These are phyloP conservation scores for Cyclina sinensis DNA, from an alignment of 1,140 invertebrate species.

Conservation along the genomic window DNA sequence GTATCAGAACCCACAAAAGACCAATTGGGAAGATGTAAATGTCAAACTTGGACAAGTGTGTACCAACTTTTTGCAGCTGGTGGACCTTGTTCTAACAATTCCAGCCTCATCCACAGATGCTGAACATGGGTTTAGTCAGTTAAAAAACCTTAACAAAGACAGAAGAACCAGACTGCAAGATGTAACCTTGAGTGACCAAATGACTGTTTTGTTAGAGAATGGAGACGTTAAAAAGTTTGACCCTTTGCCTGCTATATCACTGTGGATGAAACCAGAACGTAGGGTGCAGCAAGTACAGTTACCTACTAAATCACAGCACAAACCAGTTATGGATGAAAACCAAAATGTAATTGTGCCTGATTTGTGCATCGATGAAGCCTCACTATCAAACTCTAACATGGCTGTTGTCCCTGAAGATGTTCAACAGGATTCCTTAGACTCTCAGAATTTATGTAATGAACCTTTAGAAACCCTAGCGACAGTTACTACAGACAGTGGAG, in stretches of 20 bases:
- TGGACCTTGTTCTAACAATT: background rate
- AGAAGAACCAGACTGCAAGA: background rate
- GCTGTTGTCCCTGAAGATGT: no score
- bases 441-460: no score
- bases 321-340: no score
- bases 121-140: background rate
- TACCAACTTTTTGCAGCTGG: background rate
- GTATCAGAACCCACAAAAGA: background rate
- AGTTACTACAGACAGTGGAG: no score
- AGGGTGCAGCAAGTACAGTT: no score
- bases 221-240: background rate
- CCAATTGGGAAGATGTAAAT: constrained; percentile 29
- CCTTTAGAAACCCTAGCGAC: no score
- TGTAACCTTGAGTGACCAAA: background rate
- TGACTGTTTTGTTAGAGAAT: background rate
- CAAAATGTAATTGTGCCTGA: no score
- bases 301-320: no score
- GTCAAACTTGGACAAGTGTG: constrained; percentile 21
- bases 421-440: no score
- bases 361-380: no score
- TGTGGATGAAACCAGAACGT: no score
- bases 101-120: constrained; percentile 44
- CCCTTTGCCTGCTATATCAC: background rate
- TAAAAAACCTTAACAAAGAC: background rate
- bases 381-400: no score